These are phyloP conservation scores for Pardalotus punctatus DNA, from an alignment of 2,113 vertebrate genomes.

Conservation along the genomic window DNA sequence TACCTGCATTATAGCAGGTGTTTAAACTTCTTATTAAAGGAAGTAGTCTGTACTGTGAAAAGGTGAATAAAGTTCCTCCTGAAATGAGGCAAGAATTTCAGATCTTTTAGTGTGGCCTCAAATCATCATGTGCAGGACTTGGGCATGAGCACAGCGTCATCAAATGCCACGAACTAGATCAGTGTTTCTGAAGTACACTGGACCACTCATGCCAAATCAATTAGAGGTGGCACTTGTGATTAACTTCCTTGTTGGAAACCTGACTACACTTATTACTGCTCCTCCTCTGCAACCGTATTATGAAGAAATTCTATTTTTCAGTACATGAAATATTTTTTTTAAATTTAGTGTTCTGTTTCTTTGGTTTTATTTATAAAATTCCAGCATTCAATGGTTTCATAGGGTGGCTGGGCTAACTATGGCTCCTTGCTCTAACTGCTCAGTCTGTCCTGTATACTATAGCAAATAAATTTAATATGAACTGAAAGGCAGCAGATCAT, in stretches of 20 bases:
- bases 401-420: background rate
- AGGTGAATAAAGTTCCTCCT: background rate
- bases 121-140: background rate
- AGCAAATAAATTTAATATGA: background rate
- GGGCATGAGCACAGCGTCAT: fast-evolving
- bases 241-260: background rate
- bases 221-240: background rate
- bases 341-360: background rate
- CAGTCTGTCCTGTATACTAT: background rate
- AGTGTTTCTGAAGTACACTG: background rate
- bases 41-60: background rate
- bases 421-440: background rate
- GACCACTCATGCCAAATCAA: background rate
- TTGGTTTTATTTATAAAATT: background rate
- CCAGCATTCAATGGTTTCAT: background rate
- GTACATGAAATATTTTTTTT: background rate
- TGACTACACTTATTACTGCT: background rate
- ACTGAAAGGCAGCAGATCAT: background rate
- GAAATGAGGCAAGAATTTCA: background rate
- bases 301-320: background rate
- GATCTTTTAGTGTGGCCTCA: background rate
- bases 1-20: background rate
- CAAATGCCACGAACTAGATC: background rate
- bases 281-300: background rate
- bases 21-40: background rate